A percentile compares a stretch with the other conserved stretches of the same genome.
These are phyloP conservation scores for Troides helena DNA, from an alignment of 2,888 invertebrate genomes.

Conservation along the genomic window DNA sequence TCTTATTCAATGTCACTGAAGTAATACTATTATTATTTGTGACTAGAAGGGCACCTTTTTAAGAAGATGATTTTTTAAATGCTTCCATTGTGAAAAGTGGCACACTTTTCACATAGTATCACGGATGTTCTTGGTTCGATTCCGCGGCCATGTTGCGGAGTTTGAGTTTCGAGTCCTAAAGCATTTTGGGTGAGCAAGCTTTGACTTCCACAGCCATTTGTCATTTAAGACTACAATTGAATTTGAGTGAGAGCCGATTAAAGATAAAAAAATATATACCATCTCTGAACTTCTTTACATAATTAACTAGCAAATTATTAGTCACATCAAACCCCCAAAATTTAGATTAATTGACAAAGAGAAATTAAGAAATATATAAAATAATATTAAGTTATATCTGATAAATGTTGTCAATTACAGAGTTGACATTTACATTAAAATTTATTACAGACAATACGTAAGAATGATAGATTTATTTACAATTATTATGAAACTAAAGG, in stretches of 20 bases:
- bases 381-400: background rate
- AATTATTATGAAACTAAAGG: background rate
- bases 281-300: background rate
- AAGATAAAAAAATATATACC: too few relatives aligned
- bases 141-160: too few relatives aligned
- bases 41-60: conserved; percentile 21
- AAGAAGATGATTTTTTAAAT: background rate
- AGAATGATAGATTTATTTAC: conserved; percentile 7
- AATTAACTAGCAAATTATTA: background rate
- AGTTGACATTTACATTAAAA: background rate
- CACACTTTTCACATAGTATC: too few relatives aligned
- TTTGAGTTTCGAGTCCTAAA: too few relatives aligned
- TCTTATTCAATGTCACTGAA: background rate
- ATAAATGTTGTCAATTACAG: background rate
- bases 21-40: conserved; percentile 8
- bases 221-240: too few relatives aligned
- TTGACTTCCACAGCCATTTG: too few relatives aligned
- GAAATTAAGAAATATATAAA: background rate
- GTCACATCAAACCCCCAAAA: background rate
- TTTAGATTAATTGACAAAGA: background rate
- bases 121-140: too few relatives aligned
- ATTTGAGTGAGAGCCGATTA: too few relatives aligned
- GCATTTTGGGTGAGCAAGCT: too few relatives aligned
- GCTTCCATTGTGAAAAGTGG: too few relatives aligned
- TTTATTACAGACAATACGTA: too few relatives aligned